Base-by-base conservation (phyloP, 2,113 vertebrate species). In the Ahaetulla prasina region DNA sequence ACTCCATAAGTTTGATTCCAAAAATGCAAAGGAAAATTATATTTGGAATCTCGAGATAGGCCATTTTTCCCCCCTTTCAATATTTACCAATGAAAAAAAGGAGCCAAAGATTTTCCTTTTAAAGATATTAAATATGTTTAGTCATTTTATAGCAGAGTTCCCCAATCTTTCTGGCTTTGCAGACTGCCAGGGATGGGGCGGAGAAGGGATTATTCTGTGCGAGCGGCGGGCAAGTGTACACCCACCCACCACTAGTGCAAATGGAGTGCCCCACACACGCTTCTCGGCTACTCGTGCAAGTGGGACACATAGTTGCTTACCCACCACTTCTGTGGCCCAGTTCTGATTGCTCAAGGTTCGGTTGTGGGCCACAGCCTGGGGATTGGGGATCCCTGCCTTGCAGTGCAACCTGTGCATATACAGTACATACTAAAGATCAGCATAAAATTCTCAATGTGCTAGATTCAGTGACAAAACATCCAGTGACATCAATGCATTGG, bases 221-320 rank as follows among this genome's bases (percentile, higher is more conserved):
- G 30, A 63, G 4, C 0, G 4, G 30, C 12, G 0, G n/a, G n/a
- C n/a, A n/a, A n/a, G n/a, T n/a, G n/a, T n/a, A 14, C 1, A 4
- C 10, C 6, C 10, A 22, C 25, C 25, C 27, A n/a, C 60, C 60
- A 5, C 27, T n/a, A 0, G 4, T 0, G 11, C 60, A 63, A 63
- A 63, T n/a, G 12, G 63, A 18, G n/a, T 68, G 63, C 12, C 14
- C 14, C 63, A 68, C 2, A 14, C 10, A 35, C 2, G 0, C 30
- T 16, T 68, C 5, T 16, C 5, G 16, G 63, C 63, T 68, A 68
- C 5, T n/a, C 4, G 1, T 68, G 30, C 30, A n/a, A 68, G 63
- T 68, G 30, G 63, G 2, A 14, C 63, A 68, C 30, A 7, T 60
- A 60, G 3, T 1, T 57, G 22, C 11, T 63, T 4, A 63, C 60